phyloP scores from a whole-genome alignment of 2,113 vertebrate genomes.

The Cyanoderma ruficeps region DNA sequence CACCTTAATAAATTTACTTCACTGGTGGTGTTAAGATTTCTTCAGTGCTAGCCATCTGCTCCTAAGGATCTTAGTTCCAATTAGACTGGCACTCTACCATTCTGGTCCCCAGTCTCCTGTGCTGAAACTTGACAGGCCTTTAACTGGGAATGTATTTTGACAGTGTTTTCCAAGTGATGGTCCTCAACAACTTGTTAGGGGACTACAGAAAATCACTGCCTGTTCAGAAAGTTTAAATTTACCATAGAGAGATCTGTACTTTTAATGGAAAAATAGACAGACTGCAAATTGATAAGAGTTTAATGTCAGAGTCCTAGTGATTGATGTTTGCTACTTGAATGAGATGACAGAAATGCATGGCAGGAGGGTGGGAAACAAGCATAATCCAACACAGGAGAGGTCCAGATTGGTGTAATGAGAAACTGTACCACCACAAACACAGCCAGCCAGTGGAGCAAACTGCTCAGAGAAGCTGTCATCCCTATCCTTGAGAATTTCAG shows the following conservation, averaged over 20 bases:
- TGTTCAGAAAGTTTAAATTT: background rate
- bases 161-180: background rate
- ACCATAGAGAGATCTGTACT: background rate
- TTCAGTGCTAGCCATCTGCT: background rate
- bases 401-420: background rate
- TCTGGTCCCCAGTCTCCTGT: background rate
- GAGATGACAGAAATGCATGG: background rate
- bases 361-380: background rate
- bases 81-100: background rate
- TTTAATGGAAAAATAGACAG: background rate
- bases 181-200: background rate
- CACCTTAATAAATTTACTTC: background rate
- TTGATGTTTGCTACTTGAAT: background rate
- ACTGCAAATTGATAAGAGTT: background rate
- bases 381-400: background rate
- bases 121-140: background rate
- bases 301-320: background rate
- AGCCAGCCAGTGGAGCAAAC: background rate
- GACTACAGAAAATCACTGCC: background rate
- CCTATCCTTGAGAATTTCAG: background rate
- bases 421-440: background rate
- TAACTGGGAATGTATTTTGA: background rate
- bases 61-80: background rate
- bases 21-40: background rate
- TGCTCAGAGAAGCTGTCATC: background rate